Evolutionary conservation across 2,888 invertebrate species (phyloP).

Genomic region (Dexiosoma caninum): DNA sequence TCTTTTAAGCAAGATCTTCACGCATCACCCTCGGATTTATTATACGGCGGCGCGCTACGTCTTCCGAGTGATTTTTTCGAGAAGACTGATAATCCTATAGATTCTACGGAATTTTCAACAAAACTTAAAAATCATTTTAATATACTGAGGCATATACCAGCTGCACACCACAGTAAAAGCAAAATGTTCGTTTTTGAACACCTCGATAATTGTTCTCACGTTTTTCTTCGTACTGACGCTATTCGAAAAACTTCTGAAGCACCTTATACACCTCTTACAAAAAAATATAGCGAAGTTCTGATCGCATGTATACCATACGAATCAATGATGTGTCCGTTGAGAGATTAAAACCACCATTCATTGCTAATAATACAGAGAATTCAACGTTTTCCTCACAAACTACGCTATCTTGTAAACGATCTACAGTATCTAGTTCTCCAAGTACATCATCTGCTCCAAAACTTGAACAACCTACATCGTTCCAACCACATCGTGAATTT

Average conservation of each 20-base stretch:
- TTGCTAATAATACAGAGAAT: background rate
- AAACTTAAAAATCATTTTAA: constrained; percentile 21
- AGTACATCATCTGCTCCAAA: too few species aligned
- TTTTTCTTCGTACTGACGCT: background rate
- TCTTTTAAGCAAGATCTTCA: constrained; percentile 13
- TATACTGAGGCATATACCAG: constrained; percentile 31
- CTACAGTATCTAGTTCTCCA: too few species aligned
- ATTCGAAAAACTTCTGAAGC: constrained; percentile 17
- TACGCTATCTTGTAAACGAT: too few species aligned
- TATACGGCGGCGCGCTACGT: background rate
- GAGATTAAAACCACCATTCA: constrained; percentile 43
- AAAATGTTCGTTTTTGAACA: constrained; percentile 49
- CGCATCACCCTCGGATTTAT: constrained; percentile 20
- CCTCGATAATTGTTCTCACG: constrained; percentile 12
- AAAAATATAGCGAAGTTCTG: constrained; percentile 18
- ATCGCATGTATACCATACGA: constrained; percentile 29
- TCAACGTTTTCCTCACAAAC: background rate
- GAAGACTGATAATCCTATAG: background rate
- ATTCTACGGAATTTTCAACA: background rate
- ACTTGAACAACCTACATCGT: background rate
- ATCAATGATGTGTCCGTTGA: constrained; percentile 32
- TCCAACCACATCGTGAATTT: background rate
- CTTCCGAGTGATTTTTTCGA: background rate
- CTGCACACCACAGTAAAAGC: constrained; percentile 44
- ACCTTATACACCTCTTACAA: constrained; percentile 39